phyloP scores from a whole-genome alignment of 2,888 invertebrate species.

The Eilema depressum region DNA sequence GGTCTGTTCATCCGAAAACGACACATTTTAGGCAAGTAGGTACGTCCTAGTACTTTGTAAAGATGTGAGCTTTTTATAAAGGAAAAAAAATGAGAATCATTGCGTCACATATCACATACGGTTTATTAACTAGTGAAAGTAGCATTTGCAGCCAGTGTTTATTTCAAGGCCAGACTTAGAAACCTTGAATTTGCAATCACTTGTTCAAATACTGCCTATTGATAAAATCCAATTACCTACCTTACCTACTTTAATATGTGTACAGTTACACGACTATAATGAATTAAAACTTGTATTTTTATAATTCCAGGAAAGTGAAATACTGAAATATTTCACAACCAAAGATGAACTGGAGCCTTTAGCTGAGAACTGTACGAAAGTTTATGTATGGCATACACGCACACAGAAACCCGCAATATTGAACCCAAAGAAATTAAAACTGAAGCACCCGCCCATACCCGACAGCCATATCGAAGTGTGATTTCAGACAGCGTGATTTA shows the following conservation, averaged over 20 bases:
- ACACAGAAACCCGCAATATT: constrained; percentile 95
- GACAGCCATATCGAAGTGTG: constrained; percentile 81
- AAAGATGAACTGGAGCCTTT: constrained; percentile 94
- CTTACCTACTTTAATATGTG: neutral
- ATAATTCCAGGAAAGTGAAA: constrained; percentile 91
- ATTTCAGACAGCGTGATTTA: constrained; percentile 42
- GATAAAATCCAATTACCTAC: neutral
- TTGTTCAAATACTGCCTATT: neutral
- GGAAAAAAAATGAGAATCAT: no score
- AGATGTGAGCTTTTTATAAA: no score
- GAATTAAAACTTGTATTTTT: constrained; percentile 4
- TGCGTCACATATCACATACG: neutral
- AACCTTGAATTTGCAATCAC: neutral
- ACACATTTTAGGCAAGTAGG: no score
- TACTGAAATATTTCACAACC: constrained; percentile 91
- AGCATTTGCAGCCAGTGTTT: neutral
- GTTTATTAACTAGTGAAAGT: neutral
- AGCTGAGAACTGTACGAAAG: constrained; percentile 96
- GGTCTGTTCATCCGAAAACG: no score
- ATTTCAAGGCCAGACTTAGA: neutral
- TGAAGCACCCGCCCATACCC: constrained; percentile 73
- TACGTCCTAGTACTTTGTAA: no score
- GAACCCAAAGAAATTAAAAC: constrained; percentile 89
- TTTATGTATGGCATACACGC: constrained; percentile 99
- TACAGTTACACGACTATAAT: neutral